A percentile compares a stretch with the other conserved stretches of the same genome.
These are phyloP conservation scores for Poeciliopsis gracilis DNA, from an alignment of 2,797 vertebrate species.

Conservation along the genomic window DNA sequence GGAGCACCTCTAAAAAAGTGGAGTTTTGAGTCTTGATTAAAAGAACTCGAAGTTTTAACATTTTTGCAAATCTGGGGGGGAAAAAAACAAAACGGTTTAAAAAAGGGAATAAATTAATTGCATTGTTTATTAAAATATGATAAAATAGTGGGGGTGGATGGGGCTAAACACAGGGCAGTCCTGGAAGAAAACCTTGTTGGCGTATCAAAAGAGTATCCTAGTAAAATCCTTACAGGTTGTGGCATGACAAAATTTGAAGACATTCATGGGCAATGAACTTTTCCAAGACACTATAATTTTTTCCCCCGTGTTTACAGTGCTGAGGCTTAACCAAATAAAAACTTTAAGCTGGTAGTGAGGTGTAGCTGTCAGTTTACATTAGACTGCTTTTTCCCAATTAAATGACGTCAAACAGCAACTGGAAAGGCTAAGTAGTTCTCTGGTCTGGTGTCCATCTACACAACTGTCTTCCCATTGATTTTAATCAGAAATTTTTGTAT, in stretches of 20 bases:
- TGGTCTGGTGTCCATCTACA: slow-evolving; percentile 63
- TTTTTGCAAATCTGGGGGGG: too few species aligned
- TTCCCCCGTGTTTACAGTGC: slow-evolving; percentile 64
- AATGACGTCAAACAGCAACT: slow-evolving; percentile 76
- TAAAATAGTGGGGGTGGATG: neutral
- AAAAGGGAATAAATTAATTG: neutral
- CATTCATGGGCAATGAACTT: neutral
- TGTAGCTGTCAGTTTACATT: slow-evolving; percentile 78
- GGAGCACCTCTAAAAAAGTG: too few species aligned
- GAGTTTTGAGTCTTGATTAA: too few species aligned
- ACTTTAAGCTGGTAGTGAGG: slow-evolving; percentile 72
- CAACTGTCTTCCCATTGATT: slow-evolving; percentile 62
- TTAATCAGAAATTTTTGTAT: slow-evolving; percentile 67
- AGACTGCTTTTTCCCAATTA: slow-evolving; percentile 73
- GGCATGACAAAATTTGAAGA: neutral
- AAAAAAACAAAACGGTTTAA: too few species aligned
- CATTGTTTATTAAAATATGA: neutral
- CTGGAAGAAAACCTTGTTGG: neutral
- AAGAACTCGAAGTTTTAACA: too few species aligned
- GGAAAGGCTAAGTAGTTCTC: slow-evolving; percentile 76
- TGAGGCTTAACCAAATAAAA: slow-evolving; percentile 72
- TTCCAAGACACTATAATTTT: slow-evolving; percentile 10
- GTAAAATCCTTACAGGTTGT: neutral
- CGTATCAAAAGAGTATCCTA: neutral
- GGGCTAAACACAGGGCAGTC: neutral